Evolutionary conservation across 37 sponge, comb jelly and placozoan species (phyloP).

Genomic region (Cliona cf. orientalis): DNA sequence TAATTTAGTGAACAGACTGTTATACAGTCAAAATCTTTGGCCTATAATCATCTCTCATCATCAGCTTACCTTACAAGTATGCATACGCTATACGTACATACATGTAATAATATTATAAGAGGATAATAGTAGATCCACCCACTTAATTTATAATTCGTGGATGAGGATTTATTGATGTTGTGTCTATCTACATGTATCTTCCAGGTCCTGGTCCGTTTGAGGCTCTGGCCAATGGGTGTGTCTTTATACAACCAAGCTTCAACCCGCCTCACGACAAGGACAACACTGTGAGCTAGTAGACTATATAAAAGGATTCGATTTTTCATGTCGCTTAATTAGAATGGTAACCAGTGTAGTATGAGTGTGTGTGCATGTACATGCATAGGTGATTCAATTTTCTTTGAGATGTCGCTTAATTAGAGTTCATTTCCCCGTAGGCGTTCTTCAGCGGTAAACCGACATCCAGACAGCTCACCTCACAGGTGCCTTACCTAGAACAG

Average conservation of each 20-base stretch:
- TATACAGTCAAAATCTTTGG: too few relatives aligned
- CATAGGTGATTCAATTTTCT: too few relatives aligned
- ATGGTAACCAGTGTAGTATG: neutral
- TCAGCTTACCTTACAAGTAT: too few relatives aligned
- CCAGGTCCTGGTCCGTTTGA: slow-evolving; percentile 81
- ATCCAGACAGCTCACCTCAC: slow-evolving; percentile 57
- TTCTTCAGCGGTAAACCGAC: slow-evolving; percentile 84
- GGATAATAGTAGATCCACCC: neutral
- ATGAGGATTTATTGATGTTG: slow-evolving; percentile 9
- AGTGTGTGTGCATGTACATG: neutral
- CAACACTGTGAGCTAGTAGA: slow-evolving; percentile 40
- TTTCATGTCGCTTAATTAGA: neutral
- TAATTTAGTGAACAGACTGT: too few relatives aligned
- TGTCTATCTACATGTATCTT: neutral
- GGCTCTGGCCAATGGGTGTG: slow-evolving; percentile 79
- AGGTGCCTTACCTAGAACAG: slow-evolving; percentile 77
- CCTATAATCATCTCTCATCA: too few relatives aligned
- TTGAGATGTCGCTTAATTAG: too few relatives aligned
- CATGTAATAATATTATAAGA: too few relatives aligned
- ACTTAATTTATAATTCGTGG: neutral
- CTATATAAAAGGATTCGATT: neutral
- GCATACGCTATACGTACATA: too few relatives aligned
- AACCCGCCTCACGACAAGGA: slow-evolving; percentile 36
- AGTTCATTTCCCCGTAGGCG: slow-evolving; percentile 19
- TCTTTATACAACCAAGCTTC: slow-evolving; percentile 77